A percentile compares a stretch with the other conserved stretches of the same genome.
Conservation (phyloP, 2,888 invertebrate genomes). For the Protula sp. region DNA sequence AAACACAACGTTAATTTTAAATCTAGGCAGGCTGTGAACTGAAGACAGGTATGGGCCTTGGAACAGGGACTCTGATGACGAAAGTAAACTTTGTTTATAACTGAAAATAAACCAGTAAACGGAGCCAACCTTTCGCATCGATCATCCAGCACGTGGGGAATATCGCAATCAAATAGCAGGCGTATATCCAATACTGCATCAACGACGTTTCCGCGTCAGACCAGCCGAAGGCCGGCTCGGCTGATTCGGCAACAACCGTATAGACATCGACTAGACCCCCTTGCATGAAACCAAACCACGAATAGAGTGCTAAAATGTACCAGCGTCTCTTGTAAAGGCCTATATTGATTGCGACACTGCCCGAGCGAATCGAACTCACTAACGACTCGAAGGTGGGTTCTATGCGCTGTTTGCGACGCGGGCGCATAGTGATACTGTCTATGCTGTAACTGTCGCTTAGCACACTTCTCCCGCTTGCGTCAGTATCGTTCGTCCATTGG, state of each 20-base stretch:
- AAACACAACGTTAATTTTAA: too few species aligned
- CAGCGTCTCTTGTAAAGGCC: constrained; percentile 23
- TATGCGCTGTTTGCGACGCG: too few species aligned
- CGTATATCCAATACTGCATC: constrained; percentile 23
- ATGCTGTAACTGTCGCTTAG: too few species aligned
- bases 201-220: constrained; percentile 17
- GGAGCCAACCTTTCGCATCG: constrained; percentile 18
- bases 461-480: too few species aligned
- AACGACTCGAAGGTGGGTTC: too few species aligned
- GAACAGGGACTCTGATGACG: neutral
- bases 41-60: too few species aligned
- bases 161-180: constrained; percentile 16
- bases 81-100: neutral
- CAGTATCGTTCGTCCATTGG: too few species aligned
- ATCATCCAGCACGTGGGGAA: constrained; percentile 21
- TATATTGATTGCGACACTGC: too few species aligned
- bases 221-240: constrained; percentile 23
- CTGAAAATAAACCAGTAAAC: neutral
- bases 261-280: constrained; percentile 18
- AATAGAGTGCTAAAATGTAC: constrained; percentile 21
- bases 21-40: too few species aligned
- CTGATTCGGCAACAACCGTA: constrained; percentile 22
- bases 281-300: constrained; percentile 21
- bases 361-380: too few species aligned
- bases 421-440: too few species aligned